These are phyloP conservation scores for Acyrthosiphon pisum DNA, from an alignment of 1,140 invertebrate genomes.

Conservation along the genomic window DNA sequence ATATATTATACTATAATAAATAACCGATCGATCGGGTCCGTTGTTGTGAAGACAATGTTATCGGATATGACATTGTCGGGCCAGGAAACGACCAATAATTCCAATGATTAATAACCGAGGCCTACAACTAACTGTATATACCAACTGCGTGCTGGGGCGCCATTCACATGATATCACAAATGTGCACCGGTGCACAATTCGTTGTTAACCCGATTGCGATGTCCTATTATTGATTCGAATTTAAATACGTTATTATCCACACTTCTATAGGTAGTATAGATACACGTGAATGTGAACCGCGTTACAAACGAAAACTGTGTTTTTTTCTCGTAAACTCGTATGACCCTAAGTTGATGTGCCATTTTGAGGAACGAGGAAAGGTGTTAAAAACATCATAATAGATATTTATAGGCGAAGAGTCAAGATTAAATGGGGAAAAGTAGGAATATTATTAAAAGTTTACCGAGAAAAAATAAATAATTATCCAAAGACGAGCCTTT, in stretches of 20 bases:
- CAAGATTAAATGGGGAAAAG: background rate
- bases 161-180: background rate
- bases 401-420: background rate
- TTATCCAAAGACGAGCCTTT: background rate
- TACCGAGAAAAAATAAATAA: background rate
- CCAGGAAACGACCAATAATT: background rate
- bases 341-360: background rate
- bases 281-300: background rate
- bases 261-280: too few relatives aligned
- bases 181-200: constrained; percentile 19
- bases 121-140: background rate
- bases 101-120: background rate
- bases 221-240: background rate
- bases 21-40: background rate
- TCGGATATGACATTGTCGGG: background rate
- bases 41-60: background rate
- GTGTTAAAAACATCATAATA: background rate
- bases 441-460: background rate
- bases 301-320: background rate
- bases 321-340: background rate
- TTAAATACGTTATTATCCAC: background rate
- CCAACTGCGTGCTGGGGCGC: background rate
- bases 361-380: background rate
- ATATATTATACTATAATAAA: background rate
- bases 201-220: background rate